These are phyloP conservation scores for Ceratina calcarata DNA, from an alignment of 1,140 invertebrate genomes.

Conservation along the genomic window DNA sequence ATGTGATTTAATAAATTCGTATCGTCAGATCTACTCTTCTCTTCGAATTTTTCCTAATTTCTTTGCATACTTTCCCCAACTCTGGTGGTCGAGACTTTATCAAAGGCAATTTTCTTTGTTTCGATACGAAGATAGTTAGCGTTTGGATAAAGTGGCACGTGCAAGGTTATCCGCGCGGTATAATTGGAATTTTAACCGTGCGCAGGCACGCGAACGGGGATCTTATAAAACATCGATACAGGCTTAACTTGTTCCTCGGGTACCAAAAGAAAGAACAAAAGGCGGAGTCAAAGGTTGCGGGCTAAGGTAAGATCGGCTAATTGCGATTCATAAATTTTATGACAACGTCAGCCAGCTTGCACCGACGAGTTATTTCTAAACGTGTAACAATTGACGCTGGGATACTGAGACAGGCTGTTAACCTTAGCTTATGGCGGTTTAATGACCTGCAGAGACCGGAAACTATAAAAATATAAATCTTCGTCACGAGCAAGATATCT, in stretches of 20 bases:
- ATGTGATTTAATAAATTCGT: too few species aligned
- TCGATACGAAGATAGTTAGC: not conserved
- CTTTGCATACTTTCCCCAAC: slow-evolving; percentile 14
- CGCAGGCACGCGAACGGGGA: not conserved
- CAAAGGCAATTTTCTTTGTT: not conserved
- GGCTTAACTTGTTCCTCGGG: not conserved
- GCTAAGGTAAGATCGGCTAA: not conserved
- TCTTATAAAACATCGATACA: not conserved
- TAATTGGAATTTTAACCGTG: slow-evolving; percentile 3
- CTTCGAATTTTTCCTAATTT: slow-evolving; percentile 11
- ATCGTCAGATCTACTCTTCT: too few species aligned
- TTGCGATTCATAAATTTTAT: not conserved
- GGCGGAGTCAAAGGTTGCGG: not conserved
- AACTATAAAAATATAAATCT: slow-evolving; percentile 6
- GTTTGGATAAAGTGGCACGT: not conserved
- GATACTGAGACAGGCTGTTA: not conserved
- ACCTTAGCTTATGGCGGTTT: not conserved
- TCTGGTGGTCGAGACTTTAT: not conserved
- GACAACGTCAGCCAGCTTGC: not conserved
- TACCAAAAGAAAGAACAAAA: not conserved
- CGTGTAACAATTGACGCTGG: slow-evolving; percentile 4
- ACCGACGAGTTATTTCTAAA: slow-evolving; percentile 14
- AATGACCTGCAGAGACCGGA: not conserved
- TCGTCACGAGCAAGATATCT: not conserved
- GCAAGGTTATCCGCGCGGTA: not conserved